A percentile compares a stretch with the other conserved stretches of the same genome.
Conservation (phyloP, 1,140 invertebrate species). For the Dolichoris vasculosae region DNA sequence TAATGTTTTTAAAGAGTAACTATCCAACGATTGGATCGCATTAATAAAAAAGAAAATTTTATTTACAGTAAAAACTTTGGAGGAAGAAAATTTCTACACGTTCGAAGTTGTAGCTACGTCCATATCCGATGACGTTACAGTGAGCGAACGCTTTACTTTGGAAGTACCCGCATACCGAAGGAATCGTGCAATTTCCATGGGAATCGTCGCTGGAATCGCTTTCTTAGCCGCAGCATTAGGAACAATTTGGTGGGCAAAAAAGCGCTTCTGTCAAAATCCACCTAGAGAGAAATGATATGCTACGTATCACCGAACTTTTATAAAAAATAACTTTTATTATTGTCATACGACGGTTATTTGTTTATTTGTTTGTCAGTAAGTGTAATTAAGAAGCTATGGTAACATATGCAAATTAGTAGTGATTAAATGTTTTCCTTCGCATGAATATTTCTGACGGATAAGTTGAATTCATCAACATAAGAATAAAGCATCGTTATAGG, state of each 20-base stretch:
- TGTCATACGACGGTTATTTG: not conserved
- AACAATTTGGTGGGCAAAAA: conserved; percentile 78
- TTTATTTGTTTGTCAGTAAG: conserved; percentile 21
- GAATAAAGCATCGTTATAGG: not conserved
- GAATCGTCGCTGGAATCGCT: conserved; percentile 76
- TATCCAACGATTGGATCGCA: not conserved
- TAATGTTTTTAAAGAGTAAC: no score
- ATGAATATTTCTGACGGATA: conserved; percentile 11
- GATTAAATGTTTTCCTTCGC: conserved; percentile 3
- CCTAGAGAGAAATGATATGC: conserved; percentile 62
- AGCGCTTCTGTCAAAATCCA: conserved; percentile 69
- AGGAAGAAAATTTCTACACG: conserved; percentile 80
- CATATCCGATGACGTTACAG: conserved; percentile 74
- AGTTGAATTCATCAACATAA: conserved; percentile 19
- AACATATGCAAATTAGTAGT: not conserved
- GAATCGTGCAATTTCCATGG: conserved; percentile 79
- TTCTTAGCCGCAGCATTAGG: conserved; percentile 77
- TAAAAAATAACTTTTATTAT: conserved; percentile 21
- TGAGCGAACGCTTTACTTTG: conserved; percentile 76
- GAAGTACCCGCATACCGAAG: conserved; percentile 79
- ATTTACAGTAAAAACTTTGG: conserved; percentile 77
- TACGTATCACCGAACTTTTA: not conserved
- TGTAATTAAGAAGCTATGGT: conserved; percentile 2
- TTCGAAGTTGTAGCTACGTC: conserved; percentile 81
- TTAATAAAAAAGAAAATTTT: not conserved